phyloP scores from a whole-genome alignment of 2,888 invertebrate species.

The Clusia tigrina region DNA sequence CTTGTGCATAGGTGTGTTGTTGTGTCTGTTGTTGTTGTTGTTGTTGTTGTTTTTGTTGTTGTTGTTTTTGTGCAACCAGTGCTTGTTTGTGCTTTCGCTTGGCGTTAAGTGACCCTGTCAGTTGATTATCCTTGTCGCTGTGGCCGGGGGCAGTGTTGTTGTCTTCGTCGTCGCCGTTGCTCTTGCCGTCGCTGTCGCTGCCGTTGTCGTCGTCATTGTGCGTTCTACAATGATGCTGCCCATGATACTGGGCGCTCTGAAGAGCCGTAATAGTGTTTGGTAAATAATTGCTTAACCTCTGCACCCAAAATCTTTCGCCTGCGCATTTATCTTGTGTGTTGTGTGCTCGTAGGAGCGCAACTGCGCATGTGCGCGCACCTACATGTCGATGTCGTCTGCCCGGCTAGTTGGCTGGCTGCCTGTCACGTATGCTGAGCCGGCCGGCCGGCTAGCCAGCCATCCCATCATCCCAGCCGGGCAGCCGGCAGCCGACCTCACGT shows the following conservation, averaged over 20 bases:
- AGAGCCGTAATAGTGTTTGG: conserved; percentile 18
- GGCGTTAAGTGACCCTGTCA: conserved; percentile 13
- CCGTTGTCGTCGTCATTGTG: neutral
- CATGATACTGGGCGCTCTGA: neutral
- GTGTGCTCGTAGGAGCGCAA: too few relatives aligned
- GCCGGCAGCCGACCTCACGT: neutral
- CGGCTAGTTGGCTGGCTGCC: neutral
- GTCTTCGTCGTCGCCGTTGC: neutral
- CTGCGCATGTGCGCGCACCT: neutral
- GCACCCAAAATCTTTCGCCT: conserved; percentile 27
- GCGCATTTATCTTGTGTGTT: conserved; percentile 10
- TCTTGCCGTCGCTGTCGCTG: neutral
- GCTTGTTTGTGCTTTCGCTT: too few relatives aligned
- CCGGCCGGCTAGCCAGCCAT: neutral
- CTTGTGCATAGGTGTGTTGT: too few relatives aligned
- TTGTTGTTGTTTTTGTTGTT: neutral
- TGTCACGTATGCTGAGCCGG: neutral
- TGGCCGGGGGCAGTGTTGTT: neutral
- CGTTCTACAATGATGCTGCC: neutral
- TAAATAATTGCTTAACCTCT: conserved; percentile 34
- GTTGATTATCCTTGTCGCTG: neutral
- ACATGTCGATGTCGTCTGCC: neutral
- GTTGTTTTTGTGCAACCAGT: too few relatives aligned
- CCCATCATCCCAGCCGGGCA: neutral
- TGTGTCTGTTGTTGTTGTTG: too few relatives aligned